Conservation (phyloP, 2,888 invertebrate species). For the Apamea epomidion region DNA sequence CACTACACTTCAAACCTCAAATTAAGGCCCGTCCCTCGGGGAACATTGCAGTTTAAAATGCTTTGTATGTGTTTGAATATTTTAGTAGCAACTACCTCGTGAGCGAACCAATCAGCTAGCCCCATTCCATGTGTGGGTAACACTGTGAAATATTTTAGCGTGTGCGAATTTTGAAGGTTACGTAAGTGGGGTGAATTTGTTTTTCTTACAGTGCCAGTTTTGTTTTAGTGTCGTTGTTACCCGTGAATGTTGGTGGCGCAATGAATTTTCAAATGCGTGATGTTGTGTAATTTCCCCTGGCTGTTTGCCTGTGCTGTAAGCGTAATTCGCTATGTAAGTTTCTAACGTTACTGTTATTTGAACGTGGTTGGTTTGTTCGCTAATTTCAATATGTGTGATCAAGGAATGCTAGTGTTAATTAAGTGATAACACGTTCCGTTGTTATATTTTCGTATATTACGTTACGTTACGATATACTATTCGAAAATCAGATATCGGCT, state of each 20-base stretch:
- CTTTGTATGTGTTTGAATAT: conserved; percentile 70
- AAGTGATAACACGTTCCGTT: conserved; percentile 15
- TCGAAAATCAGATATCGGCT: neutral
- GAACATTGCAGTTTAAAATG: conserved; percentile 66
- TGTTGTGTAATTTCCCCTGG: conserved; percentile 39
- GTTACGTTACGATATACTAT: too few species aligned
- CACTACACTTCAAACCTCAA: conserved; percentile 68
- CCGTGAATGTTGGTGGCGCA: conserved; percentile 43
- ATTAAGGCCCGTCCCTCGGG: conserved; percentile 67
- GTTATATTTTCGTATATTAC: too few species aligned
- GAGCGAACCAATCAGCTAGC: conserved; percentile 62
- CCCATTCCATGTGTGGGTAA: conserved; percentile 59
- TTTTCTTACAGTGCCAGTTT: conserved; percentile 59
- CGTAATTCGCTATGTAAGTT: conserved; percentile 41
- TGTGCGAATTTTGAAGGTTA: conserved; percentile 55
- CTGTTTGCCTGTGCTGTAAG: conserved; percentile 40
- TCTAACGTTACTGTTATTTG: conserved; percentile 29
- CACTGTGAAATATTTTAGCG: conserved; percentile 52
- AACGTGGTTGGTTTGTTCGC: conserved; percentile 23
- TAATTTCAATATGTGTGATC: conserved; percentile 53
- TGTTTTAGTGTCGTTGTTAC: conserved; percentile 39
- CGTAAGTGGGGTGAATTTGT: conserved; percentile 53
- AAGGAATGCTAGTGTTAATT: conserved; percentile 40
- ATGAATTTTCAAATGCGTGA: conserved; percentile 49
- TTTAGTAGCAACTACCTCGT: conserved; percentile 66